Conservation (phyloP, 2,797 vertebrate species). For the Setipinna tenuifilis region DNA sequence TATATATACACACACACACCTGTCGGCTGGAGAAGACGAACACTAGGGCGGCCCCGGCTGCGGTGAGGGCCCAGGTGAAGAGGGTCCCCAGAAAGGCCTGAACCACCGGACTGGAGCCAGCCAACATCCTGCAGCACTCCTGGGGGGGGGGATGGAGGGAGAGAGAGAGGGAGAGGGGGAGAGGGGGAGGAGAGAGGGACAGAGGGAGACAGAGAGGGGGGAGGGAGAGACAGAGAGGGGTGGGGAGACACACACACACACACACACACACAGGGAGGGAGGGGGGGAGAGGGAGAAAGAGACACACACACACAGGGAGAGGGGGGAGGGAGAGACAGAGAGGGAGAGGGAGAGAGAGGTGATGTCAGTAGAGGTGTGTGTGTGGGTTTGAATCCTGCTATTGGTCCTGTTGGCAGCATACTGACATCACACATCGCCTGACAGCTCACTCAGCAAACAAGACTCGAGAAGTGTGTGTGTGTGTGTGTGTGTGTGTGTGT, state of each 20-base stretch:
- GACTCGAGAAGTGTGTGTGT: not conserved
- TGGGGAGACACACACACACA: too few relatives aligned
- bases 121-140: slow-evolving; percentile 76
- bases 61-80: slow-evolving; percentile 93
- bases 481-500: not conserved
- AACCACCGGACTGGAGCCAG: slow-evolving; percentile 78
- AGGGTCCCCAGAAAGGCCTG: slow-evolving; percentile 90
- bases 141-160: not conserved
- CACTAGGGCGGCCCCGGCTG: slow-evolving; percentile 88
- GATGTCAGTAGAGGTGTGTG: slow-evolving; percentile 7
- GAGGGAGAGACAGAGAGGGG: not conserved
- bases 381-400: slow-evolving; percentile 51
- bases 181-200: too few relatives aligned
- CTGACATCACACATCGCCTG: slow-evolving; percentile 32
- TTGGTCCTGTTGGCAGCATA: not conserved
- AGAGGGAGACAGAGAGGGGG: not conserved
- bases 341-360: not conserved
- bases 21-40: slow-evolving; percentile 89
- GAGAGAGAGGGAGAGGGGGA: not conserved
- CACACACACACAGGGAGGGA: too few relatives aligned
- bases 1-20: slow-evolving; percentile 66
- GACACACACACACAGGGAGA: not conserved
- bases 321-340: not conserved
- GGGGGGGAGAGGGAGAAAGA: not conserved
- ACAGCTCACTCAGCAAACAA: not conserved